These are phyloP conservation scores for Bubo scandiacus DNA, from an alignment of 2,113 vertebrate species.

Conservation along the genomic window DNA sequence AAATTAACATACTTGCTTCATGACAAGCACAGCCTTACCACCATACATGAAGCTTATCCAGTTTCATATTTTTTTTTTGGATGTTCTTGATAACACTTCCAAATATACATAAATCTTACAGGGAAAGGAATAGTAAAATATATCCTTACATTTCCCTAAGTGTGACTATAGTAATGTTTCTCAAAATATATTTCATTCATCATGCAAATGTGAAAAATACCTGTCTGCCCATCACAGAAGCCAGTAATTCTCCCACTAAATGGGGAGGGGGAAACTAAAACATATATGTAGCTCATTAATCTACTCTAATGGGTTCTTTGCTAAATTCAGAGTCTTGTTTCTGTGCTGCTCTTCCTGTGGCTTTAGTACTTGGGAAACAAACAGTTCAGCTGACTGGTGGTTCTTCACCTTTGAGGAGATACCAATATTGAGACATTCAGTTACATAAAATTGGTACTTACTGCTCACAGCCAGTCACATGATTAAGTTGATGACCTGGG, in stretches of 20 bases:
- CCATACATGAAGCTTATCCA: background rate
- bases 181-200: background rate
- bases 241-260: background rate
- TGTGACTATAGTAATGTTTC: background rate
- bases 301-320: background rate
- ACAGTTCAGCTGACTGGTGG: background rate
- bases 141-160: background rate
- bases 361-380: background rate
- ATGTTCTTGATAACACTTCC: background rate
- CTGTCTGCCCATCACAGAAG: background rate
- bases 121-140: background rate
- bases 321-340: background rate
- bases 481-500: background rate
- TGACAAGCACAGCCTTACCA: background rate
- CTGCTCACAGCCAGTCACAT: background rate
- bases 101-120: background rate
- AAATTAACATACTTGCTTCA: background rate
- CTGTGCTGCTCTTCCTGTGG: background rate
- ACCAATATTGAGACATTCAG: background rate
- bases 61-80: background rate
- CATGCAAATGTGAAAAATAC: background rate
- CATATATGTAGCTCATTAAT: background rate
- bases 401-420: background rate
- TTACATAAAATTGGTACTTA: background rate
- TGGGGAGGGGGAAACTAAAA: background rate